Evolutionary conservation across 2,797 vertebrate species (phyloP).

Genomic region (Paratrypauchen microcephalus): DNA sequence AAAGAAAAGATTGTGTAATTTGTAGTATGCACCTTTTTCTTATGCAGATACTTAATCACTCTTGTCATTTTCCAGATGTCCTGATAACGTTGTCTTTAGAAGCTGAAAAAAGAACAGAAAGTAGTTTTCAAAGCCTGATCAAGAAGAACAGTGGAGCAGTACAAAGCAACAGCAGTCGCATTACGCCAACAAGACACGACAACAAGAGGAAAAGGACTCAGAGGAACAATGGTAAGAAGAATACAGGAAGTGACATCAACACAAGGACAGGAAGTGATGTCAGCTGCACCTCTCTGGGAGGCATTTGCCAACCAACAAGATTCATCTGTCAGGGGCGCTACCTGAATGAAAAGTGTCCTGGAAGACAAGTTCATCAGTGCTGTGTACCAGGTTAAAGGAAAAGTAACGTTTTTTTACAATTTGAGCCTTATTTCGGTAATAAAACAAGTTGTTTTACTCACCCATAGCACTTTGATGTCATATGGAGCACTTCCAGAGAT

Average conservation of each 20-base stretch:
- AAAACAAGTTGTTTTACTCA: too few relatives aligned
- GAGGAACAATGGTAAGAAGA: constrained; percentile 35
- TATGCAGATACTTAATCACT: background rate
- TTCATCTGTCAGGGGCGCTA: constrained; percentile 61
- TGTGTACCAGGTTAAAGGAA: constrained; percentile 66
- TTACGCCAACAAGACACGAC: constrained; percentile 4
- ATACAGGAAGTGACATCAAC: constrained; percentile 22
- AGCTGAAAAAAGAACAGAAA: constrained; percentile 19
- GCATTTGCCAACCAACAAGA: constrained; percentile 55
- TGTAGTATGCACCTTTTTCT: background rate
- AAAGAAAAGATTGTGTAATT: background rate
- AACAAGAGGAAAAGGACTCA: constrained; percentile 4
- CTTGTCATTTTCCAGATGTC: constrained; percentile 40
- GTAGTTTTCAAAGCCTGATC: constrained; percentile 8
- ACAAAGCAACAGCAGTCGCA: constrained; percentile 35
- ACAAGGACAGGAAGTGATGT: constrained; percentile 20
- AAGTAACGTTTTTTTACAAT: too few relatives aligned
- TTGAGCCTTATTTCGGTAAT: too few relatives aligned
- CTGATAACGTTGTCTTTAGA: constrained; percentile 35
- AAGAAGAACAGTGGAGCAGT: constrained; percentile 16
- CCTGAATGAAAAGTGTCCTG: constrained; percentile 52
- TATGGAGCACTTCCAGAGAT: too few relatives aligned
- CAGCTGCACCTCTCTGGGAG: constrained; percentile 46
- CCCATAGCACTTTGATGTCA: too few relatives aligned
- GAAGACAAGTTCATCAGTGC: constrained; percentile 33